Percentiles rank a stretch among this genome's conserved stretches.
Conservation (phyloP, 2,888 invertebrate genomes). For the Megalurothrips usitatus region DNA sequence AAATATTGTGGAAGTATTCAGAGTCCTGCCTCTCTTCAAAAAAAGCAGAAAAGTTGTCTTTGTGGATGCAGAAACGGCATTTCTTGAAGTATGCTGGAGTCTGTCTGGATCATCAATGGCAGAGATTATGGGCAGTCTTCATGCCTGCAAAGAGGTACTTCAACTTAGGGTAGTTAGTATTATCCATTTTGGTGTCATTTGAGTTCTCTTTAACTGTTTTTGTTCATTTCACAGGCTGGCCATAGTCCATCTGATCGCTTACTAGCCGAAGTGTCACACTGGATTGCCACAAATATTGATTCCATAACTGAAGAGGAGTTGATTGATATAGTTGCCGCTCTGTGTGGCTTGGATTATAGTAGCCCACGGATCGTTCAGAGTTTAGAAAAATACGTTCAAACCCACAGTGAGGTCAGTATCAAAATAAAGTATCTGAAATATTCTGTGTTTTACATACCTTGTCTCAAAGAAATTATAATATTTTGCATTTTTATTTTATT, state of each 20-base stretch:
- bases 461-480: too few relatives aligned
- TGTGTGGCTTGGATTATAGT: conserved; percentile 53
- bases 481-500: not conserved
- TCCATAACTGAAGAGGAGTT: conserved; percentile 54
- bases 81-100: conserved; percentile 55
- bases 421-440: not conserved
- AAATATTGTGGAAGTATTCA: conserved; percentile 56
- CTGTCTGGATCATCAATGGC: conserved; percentile 50
- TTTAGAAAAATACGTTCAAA: conserved; percentile 58
- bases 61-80: conserved; percentile 55
- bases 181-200: not conserved
- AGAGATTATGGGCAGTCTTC: conserved; percentile 39
- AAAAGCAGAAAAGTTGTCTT: conserved; percentile 57
- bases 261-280: conserved; percentile 43
- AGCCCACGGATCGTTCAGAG: conserved; percentile 56
- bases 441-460: not conserved
- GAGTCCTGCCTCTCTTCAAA: conserved; percentile 54
- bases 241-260: conserved; percentile 32
- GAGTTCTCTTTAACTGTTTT: not conserved
- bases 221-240: not conserved
- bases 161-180: conserved; percentile 45
- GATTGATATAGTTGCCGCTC: conserved; percentile 52
- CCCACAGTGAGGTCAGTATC: conserved; percentile 38
- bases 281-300: conserved; percentile 60
- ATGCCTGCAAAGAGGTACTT: not conserved